These are phyloP conservation scores for Phortica magna DNA, from an alignment of 2,888 invertebrate genomes.

Conservation along the genomic window DNA sequence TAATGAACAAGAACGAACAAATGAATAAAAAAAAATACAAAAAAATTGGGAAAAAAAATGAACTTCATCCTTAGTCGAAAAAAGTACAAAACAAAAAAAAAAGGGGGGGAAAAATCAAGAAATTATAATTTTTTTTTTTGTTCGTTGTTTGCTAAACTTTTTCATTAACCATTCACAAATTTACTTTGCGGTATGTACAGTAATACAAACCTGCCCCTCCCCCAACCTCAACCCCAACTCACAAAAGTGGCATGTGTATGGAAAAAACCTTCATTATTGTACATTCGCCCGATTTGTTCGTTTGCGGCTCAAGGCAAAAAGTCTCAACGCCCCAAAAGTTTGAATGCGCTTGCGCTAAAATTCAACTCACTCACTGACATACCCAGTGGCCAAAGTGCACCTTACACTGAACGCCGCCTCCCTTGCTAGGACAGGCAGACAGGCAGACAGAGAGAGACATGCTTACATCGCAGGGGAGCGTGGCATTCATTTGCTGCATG, in stretches of 20 bases:
- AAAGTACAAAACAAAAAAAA: slow-evolving; percentile 31
- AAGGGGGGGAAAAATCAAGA: neutral
- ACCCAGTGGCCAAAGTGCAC: too few species aligned
- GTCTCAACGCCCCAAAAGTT: slow-evolving; percentile 16
- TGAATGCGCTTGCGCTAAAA: slow-evolving; percentile 33
- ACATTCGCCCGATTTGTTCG: slow-evolving; percentile 4
- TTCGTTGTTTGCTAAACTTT: slow-evolving; percentile 54
- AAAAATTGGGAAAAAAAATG: slow-evolving; percentile 31
- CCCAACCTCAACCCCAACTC: too few species aligned
- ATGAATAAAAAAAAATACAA: slow-evolving; percentile 24
- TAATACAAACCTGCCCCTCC: neutral
- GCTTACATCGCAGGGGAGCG: neutral
- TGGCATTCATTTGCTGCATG: slow-evolving; percentile 39
- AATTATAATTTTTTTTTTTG: slow-evolving; percentile 37
- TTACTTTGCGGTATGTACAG: slow-evolving; percentile 63
- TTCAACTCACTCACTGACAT: slow-evolving; percentile 51
- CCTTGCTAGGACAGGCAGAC: neutral
- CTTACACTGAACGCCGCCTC: neutral
- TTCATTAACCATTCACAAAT: slow-evolving; percentile 75
- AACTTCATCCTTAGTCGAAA: slow-evolving; percentile 28
- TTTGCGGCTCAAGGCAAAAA: slow-evolving; percentile 45
- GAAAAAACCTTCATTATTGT: neutral
- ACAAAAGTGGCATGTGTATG: neutral
- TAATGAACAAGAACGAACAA: slow-evolving; percentile 61
- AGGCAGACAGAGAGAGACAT: neutral